phyloP scores from a whole-genome alignment of 1,140 invertebrate species.

The Goniozus legneri region DNA sequence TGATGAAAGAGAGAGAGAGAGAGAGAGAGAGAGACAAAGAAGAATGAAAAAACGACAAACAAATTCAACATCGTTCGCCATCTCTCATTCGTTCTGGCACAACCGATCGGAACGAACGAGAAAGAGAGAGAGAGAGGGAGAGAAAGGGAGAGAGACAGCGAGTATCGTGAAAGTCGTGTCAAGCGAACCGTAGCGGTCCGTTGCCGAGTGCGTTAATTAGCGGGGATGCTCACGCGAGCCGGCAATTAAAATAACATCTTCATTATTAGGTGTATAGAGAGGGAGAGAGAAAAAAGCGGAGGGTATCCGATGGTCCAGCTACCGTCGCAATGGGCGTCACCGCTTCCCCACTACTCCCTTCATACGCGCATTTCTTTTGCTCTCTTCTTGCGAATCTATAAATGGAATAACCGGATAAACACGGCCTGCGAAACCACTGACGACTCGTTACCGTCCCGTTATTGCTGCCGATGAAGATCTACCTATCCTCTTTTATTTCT shows the following conservation, averaged over 20 bases:
- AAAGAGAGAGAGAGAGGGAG: neutral
- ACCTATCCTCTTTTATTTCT: no score
- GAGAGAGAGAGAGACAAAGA: no score
- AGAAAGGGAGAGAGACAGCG: neutral
- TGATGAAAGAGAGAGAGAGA: neutral
- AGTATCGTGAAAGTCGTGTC: constrained; percentile 30
- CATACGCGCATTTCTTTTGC: neutral
- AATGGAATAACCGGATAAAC: constrained; percentile 25
- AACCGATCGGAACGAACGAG: no score
- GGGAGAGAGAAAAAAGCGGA: no score
- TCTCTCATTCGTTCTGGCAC: no score
- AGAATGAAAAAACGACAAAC: no score
- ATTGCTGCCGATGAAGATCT: no score
- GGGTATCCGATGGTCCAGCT: constrained; percentile 11
- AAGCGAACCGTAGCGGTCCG: constrained; percentile 36
- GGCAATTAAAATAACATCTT: constrained; percentile 55
- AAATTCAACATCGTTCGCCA: no score
- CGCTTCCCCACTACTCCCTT: neutral
- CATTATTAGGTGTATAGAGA: constrained; percentile 48
- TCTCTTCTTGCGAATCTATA: constrained; percentile 13
- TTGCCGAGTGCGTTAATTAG: constrained; percentile 54
- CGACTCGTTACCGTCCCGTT: constrained; percentile 25
- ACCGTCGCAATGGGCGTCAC: neutral
- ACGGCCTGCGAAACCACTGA: no score
- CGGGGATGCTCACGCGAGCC: constrained; percentile 49